phyloP scores from a whole-genome alignment of 2,888 invertebrate species.

The Rosalia funebris region DNA sequence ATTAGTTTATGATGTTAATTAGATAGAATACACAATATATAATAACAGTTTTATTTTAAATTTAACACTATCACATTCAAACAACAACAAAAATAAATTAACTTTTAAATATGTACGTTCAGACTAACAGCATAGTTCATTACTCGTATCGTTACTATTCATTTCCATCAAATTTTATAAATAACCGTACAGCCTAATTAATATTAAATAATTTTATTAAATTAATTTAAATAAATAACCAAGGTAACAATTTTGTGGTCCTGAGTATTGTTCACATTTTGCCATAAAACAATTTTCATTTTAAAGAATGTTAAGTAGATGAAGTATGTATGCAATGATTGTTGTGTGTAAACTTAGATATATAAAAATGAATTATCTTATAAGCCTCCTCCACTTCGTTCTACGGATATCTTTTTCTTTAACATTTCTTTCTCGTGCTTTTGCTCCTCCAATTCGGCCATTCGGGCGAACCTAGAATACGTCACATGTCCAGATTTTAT shows the following conservation, averaged over 20 bases:
- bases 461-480: conserved; percentile 93
- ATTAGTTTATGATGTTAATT: background rate
- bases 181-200: background rate
- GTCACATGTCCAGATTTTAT: conserved; percentile 96
- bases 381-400: conserved; percentile 95
- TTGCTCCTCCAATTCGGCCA: conserved; percentile 91
- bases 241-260: conserved; percentile 3
- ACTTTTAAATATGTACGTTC: background rate
- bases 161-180: background rate
- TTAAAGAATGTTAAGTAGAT: background rate
- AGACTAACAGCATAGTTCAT: background rate
- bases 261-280: conserved; percentile 10
- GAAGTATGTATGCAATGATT: background rate
- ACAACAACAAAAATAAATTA: background rate
- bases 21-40: background rate
- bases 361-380: conserved; percentile 63
- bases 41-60: conserved; percentile 1
- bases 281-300: conserved; percentile 10
- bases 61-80: background rate
- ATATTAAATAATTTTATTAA: background rate
- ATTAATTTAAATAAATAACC: conserved; percentile 17
- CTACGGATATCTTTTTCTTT: conserved; percentile 86
- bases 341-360: background rate
- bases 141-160: too few species aligned
- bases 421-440: conserved; percentile 80